phyloP scores from a whole-genome alignment of 1,140 invertebrate species.

The Trinorchestia longiramus region DNA sequence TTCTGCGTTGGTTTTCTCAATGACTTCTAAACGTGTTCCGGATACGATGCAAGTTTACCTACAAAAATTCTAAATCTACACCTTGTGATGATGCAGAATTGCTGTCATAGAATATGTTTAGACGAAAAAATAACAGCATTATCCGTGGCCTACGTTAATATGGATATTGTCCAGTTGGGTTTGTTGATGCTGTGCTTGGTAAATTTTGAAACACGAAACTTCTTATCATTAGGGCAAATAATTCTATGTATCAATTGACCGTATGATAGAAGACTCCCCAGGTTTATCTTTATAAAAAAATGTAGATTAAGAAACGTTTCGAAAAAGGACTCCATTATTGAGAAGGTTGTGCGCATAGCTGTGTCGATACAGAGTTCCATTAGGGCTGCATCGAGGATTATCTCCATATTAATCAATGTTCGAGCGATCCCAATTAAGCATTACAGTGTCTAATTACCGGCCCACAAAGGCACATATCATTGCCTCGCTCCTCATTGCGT shows the following conservation, averaged over 20 bases:
- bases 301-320: background rate
- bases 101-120: too few relatives aligned
- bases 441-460: conserved; percentile 42
- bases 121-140: too few relatives aligned
- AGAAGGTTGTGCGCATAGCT: background rate
- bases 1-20: too few relatives aligned
- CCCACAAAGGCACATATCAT: conserved; percentile 14
- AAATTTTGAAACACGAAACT: too few relatives aligned
- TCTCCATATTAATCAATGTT: conserved; percentile 6
- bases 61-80: too few relatives aligned
- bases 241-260: background rate
- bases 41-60: too few relatives aligned
- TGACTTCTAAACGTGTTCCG: too few relatives aligned
- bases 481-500: conserved; percentile 7
- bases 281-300: background rate
- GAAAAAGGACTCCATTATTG: background rate
- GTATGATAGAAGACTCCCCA: background rate
- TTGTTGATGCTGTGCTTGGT: too few relatives aligned
- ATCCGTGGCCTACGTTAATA: too few relatives aligned
- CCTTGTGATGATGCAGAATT: too few relatives aligned
- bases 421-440: conserved; percentile 39
- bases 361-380: background rate
- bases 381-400: conserved; percentile 14
- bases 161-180: too few relatives aligned
- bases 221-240: background rate